Percentiles rank a stretch among this genome's conserved stretches.
These are phyloP conservation scores for Heterotis niloticus DNA, from an alignment of 2,113 vertebrate species.

Conservation along the genomic window DNA sequence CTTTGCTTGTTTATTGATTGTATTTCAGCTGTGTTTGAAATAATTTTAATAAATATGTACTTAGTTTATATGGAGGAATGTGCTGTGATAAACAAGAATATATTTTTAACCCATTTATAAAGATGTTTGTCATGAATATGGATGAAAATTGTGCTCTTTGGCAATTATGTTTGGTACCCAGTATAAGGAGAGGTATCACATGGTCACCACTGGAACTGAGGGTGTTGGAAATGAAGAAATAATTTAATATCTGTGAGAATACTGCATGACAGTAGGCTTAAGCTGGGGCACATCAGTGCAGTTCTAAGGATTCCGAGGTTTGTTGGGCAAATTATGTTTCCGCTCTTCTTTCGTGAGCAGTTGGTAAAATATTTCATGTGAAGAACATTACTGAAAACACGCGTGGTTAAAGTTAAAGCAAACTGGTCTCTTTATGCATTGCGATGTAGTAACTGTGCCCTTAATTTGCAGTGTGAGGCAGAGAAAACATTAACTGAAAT, in stretches of 20 bases:
- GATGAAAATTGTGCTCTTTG: neutral
- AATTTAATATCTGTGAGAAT: too few species aligned
- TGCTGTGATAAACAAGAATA: neutral
- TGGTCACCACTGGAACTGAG: neutral
- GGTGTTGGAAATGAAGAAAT: neutral
- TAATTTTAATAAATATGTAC: neutral
- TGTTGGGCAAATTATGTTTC: conserved; percentile 2
- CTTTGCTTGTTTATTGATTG: neutral
- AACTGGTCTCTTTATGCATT: neutral
- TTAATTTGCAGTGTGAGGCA: conserved; percentile 16
- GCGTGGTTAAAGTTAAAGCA: neutral
- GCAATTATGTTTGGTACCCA: too few species aligned
- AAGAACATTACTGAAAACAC: neutral
- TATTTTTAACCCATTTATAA: neutral
- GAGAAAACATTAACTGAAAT: conserved; percentile 18
- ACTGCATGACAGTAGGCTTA: neutral
- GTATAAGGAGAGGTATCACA: too few species aligned
- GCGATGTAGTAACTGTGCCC: neutral
- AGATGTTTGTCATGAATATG: neutral
- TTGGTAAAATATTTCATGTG: neutral
- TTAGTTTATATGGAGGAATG: neutral
- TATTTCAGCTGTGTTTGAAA: neutral
- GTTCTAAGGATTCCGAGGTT: neutral
- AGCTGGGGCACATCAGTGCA: neutral
- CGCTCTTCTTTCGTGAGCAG: neutral